Evolutionary conservation across 1,140 invertebrate species (phyloP).

Genomic region (Ruditapes philippinarum): DNA sequence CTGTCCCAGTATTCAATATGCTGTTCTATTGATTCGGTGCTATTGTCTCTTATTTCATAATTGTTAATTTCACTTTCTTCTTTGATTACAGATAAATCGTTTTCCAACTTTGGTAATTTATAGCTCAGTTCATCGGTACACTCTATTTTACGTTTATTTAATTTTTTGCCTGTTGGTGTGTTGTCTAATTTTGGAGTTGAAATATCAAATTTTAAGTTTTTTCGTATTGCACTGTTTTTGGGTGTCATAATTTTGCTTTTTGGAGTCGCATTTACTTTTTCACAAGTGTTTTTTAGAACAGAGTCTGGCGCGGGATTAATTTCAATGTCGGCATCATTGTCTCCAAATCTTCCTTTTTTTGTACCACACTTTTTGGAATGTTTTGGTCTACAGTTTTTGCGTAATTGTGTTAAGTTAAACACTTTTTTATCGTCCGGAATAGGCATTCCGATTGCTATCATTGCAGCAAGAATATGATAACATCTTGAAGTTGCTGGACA

Average conservation of each 20-base stretch:
- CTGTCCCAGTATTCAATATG: not conserved
- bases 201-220: too few species aligned
- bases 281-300: not conserved
- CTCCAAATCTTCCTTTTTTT: slow-evolving; percentile 31
- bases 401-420: slow-evolving; percentile 33
- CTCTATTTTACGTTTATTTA: not conserved
- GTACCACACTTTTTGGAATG: slow-evolving; percentile 35
- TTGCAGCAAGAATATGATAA: slow-evolving; percentile 43
- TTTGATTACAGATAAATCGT: not conserved
- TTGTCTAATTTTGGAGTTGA: too few species aligned
- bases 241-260: too few species aligned
- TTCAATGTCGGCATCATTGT: not conserved
- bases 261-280: too few species aligned
- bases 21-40: too few species aligned
- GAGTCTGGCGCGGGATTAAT: slow-evolving; percentile 44
- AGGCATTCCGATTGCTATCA: slow-evolving; percentile 26
- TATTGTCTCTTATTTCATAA: not conserved
- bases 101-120: not conserved
- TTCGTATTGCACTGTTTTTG: too few species aligned
- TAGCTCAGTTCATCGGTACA: not conserved
- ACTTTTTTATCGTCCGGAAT: slow-evolving; percentile 33
- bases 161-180: not conserved
- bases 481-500: slow-evolving; percentile 1
- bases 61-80: not conserved
- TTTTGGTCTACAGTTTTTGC: slow-evolving; percentile 16